Conservation (phyloP, 53 echinoderm and acorn worm genomes). For the Zoroaster sp. region DNA sequence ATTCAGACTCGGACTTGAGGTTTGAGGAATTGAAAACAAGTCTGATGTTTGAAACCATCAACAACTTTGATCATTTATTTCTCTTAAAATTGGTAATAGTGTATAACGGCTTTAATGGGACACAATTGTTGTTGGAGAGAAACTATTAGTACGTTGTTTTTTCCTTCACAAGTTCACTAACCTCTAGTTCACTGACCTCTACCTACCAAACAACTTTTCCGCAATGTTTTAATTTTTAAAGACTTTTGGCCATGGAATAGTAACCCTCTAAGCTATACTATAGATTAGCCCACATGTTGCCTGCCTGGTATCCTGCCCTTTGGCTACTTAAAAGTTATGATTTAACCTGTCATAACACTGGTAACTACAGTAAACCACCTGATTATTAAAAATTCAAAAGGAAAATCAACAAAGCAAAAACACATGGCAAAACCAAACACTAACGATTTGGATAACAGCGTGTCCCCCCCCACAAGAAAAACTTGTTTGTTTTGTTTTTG, state of each 20-base stretch:
- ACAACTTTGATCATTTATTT: no score
- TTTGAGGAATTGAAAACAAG: no score
- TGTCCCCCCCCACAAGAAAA: no score
- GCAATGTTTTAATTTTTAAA: not conserved
- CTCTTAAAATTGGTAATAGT: no score
- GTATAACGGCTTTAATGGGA: no score
- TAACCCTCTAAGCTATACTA: not conserved
- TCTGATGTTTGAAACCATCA: no score
- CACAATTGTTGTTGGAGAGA: no score
- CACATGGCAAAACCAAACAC: no score
- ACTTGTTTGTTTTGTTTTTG: no score
- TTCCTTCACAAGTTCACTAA: not conserved
- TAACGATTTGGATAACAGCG: no score
- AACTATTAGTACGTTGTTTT: not conserved
- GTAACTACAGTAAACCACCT: conserved; percentile 29
- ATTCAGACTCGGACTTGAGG: no score
- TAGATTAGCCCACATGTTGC: not conserved
- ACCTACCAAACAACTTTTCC: not conserved
- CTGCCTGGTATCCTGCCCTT: conserved; percentile 12
- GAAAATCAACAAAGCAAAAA: not conserved
- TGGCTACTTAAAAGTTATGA: not conserved
- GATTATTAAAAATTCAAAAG: not conserved
- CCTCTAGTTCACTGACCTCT: not conserved
- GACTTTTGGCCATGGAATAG: not conserved
- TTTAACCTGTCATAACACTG: conserved; percentile 33